Evolutionary conservation across 2,888 invertebrate genomes (phyloP).

Genomic region (Plusia festucae): DNA sequence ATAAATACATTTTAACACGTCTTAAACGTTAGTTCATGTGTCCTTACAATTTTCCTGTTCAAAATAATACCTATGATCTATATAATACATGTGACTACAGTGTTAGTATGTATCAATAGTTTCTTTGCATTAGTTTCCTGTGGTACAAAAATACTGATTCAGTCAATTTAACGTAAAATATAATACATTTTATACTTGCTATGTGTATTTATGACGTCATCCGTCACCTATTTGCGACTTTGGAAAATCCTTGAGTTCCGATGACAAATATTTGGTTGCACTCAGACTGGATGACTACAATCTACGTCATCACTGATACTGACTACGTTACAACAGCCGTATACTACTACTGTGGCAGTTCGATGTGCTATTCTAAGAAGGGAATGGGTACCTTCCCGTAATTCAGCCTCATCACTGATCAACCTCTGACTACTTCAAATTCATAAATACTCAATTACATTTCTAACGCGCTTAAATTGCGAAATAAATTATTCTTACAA

Average conservation of each 20-base stretch:
- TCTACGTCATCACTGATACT: constrained; percentile 9
- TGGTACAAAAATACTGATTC: constrained; percentile 57
- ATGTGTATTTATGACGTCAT: constrained; percentile 47
- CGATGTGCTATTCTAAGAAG: constrained; percentile 16
- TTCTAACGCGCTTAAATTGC: constrained; percentile 13
- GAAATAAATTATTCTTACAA: constrained; percentile 14
- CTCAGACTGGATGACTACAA: constrained; percentile 33
- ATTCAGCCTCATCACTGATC: neutral
- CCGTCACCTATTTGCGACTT: constrained; percentile 40
- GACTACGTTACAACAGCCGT: neutral
- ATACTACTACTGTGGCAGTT: constrained; percentile 31
- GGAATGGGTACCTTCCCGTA: constrained; percentile 30
- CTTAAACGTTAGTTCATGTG: constrained; percentile 35
- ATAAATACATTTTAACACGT: constrained; percentile 33
- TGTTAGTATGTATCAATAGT: constrained; percentile 26
- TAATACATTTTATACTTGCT: constrained; percentile 42
- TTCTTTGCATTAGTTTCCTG: constrained; percentile 47
- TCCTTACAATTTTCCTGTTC: constrained; percentile 44
- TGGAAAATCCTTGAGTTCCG: constrained; percentile 42
- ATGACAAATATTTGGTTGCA: constrained; percentile 34
- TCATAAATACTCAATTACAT: constrained; percentile 19
- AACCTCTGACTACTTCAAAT: constrained; percentile 10
- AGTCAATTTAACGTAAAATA: constrained; percentile 47
- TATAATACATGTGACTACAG: constrained; percentile 21
- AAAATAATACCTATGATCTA: constrained; percentile 20